Evolutionary conservation across 2,888 invertebrate genomes (phyloP).

Genomic region (Sinotaia quadrata): DNA sequence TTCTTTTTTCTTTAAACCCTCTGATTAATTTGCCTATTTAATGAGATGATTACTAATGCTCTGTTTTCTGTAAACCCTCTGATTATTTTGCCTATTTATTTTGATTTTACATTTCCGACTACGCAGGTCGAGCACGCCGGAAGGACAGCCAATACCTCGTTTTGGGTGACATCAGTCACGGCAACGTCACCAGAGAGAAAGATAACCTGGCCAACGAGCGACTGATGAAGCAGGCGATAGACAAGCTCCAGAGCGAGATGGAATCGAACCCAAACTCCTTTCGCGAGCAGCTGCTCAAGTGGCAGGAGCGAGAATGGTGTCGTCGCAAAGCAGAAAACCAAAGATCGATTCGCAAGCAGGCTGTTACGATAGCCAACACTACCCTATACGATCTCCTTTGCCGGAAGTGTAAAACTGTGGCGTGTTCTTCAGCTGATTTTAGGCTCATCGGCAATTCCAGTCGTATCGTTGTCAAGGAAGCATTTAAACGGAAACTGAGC

Average conservation of each 20-base stretch:
- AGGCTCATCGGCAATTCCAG: background rate
- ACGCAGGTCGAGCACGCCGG: conserved; percentile 65
- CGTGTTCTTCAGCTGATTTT: background rate
- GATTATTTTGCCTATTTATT: no score
- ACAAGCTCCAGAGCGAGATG: conserved; percentile 43
- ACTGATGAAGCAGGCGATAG: conserved; percentile 63
- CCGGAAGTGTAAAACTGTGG: background rate
- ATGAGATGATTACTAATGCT: no score
- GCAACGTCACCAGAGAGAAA: conserved; percentile 62
- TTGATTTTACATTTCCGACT: no score
- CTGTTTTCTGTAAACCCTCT: no score
- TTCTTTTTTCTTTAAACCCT: no score
- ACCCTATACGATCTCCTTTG: background rate
- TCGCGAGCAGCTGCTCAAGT: conserved; percentile 30
- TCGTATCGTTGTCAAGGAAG: background rate
- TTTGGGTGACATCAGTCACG: conserved; percentile 48
- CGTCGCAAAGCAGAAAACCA: conserved; percentile 41
- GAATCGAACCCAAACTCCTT: conserved; percentile 37
- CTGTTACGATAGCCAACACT: background rate
- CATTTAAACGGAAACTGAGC: background rate
- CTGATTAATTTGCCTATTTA: no score
- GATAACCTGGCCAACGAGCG: conserved; percentile 62
- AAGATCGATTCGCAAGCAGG: conserved; percentile 10
- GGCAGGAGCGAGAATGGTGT: conserved; percentile 45
- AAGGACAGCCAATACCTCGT: conserved; percentile 62